These are phyloP conservation scores for Hippolais icterina DNA, from an alignment of 2,113 vertebrate species.

Conservation along the genomic window DNA sequence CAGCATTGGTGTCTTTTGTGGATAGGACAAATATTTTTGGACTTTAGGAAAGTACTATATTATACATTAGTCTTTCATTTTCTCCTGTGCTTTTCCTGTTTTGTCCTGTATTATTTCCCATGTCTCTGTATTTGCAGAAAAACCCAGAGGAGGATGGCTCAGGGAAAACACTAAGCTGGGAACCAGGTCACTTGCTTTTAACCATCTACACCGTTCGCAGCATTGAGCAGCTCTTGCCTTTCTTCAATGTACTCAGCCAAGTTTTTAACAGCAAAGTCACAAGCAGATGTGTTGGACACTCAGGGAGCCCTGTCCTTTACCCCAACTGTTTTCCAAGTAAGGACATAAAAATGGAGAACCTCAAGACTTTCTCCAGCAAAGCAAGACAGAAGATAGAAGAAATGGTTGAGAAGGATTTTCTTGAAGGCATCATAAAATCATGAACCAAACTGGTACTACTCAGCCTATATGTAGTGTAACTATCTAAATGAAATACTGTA, in stretches of 20 bases:
- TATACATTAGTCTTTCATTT: not conserved
- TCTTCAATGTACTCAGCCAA: constrained; percentile 95
- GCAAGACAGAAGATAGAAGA: constrained; percentile 96
- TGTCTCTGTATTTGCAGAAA: constrained; percentile 79
- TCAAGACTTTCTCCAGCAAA: constrained; percentile 92
- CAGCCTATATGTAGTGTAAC: constrained; percentile 52
- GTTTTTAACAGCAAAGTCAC: constrained; percentile 96
- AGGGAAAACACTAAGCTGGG: constrained; percentile 86
- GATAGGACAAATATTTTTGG: not conserved
- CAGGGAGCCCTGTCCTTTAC: constrained; percentile 79
- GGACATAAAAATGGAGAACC: constrained; percentile 92
- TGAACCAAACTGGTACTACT: constrained; percentile 68
- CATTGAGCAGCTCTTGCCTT: constrained; percentile 96
- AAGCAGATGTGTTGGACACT: constrained; percentile 81
- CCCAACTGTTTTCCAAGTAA: constrained; percentile 80
- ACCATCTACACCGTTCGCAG: constrained; percentile 91
- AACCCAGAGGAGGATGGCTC: constrained; percentile 93
- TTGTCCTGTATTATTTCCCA: not conserved
- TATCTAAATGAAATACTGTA: constrained; percentile 62
- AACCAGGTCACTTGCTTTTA: constrained; percentile 90
- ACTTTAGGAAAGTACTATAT: not conserved
- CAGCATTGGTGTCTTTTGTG: not conserved
- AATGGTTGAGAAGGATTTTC: constrained; percentile 98
- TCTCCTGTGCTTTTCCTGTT: not conserved
- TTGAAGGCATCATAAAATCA: constrained; percentile 94